Percentiles rank a stretch among this genome's conserved stretches.
Conservation (phyloP, 2,113 vertebrate species). For the Calonectris borealis region DNA sequence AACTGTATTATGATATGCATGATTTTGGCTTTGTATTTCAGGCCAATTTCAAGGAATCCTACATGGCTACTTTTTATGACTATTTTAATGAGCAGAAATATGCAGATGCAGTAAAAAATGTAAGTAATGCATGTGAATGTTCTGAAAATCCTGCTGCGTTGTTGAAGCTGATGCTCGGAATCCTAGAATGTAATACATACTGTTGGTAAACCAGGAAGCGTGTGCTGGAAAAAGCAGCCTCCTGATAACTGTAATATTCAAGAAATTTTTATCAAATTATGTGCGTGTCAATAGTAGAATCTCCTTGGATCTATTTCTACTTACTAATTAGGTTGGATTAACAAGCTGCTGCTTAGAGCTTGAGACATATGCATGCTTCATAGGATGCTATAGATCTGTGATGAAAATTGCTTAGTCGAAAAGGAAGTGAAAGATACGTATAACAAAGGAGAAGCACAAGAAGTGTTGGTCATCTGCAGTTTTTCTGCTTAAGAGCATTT, state of each 20-base stretch:
- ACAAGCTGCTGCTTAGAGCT: neutral
- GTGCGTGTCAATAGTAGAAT: neutral
- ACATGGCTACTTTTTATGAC: slow-evolving; percentile 97
- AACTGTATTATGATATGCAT: neutral
- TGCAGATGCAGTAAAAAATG: slow-evolving; percentile 96
- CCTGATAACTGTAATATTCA: neutral
- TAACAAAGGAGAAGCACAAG: neutral
- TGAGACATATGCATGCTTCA: neutral
- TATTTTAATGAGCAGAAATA: slow-evolving; percentile 99
- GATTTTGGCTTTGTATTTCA: slow-evolving; percentile 65
- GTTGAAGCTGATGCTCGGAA: neutral
- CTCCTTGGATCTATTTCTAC: neutral
- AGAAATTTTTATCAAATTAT: neutral
- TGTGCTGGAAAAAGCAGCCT: neutral
- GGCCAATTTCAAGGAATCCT: slow-evolving; percentile 97
- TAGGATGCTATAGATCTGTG: neutral
- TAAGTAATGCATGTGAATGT: slow-evolving; percentile 69
- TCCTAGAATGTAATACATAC: neutral
- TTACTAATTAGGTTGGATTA: neutral
- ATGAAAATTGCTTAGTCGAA: neutral
- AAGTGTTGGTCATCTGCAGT: neutral
- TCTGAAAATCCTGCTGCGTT: neutral
- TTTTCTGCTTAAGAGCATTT: neutral
- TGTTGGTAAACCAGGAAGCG: neutral
- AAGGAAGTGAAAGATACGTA: neutral